Percentiles rank a stretch among this genome's conserved stretches.
phyloP scores from a whole-genome alignment of 2,113 vertebrate genomes.

The Chamaea fasciata region DNA sequence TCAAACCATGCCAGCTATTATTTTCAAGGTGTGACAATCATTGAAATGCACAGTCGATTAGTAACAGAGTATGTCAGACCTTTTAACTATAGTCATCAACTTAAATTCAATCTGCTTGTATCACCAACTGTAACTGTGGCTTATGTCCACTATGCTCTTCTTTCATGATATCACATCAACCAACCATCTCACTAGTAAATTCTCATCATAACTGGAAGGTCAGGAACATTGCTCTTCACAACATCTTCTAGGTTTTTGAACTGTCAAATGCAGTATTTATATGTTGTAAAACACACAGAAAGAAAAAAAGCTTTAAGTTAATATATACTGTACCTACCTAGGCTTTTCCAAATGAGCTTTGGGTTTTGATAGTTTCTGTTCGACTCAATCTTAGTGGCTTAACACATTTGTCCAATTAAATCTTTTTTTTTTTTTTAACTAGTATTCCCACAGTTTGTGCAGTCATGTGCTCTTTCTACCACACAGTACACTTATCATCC shows the following conservation, averaged over 20 bases:
- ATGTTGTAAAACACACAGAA: background rate
- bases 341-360: background rate
- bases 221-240: background rate
- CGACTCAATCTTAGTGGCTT: background rate
- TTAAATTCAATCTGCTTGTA: background rate
- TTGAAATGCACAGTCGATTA: background rate
- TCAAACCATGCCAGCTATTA: background rate
- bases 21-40: background rate
- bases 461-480: background rate
- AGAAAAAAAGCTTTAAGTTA: background rate
- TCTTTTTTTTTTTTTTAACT: background rate
- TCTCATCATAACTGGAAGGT: background rate
- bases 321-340: background rate
- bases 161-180: background rate
- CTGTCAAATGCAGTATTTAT: background rate
- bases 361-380: background rate
- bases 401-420: background rate
- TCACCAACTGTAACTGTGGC: background rate
- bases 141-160: background rate
- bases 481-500: background rate
- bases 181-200: background rate
- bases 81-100: conserved; percentile 24
- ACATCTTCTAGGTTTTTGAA: background rate
- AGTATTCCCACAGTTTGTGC: background rate
- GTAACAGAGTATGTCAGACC: background rate